Evolutionary conservation across 1,140 invertebrate species (phyloP), one percentile per base, ranked within the genome.

Genomic region (Propsilocerus akamusi): DNA sequence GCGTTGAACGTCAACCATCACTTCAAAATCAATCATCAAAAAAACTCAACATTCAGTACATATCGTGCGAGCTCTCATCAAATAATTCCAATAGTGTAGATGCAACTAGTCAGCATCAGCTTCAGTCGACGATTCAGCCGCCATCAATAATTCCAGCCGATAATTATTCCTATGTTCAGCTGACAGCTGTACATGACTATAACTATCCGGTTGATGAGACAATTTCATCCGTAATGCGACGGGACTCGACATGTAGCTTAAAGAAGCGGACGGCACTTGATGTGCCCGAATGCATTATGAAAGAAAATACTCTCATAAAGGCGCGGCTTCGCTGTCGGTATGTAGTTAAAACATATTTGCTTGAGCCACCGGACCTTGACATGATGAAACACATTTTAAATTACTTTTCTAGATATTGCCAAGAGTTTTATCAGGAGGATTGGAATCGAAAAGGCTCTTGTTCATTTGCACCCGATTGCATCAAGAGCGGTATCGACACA

Each of bases 401-500:
- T 6, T 20, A 20, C 10, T 49, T 20, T 49, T 72, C 57, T 63
- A 75, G 73, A 54, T 76, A 79, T 62, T 83, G 80, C 59, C 78
- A 82, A 61, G 77, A 86, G 63, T 68, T 81, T 55, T 86, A 81
- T 59, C 66, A 73, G 34, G 77, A 83, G 57, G 86, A 88, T 50
- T 78, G 81, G 34, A 94, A 94, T 69, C 69, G 75, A 22, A 71
- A 79, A 22, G 90, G 89, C 17, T 77, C 80, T 24, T 95, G 91
- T 67, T 82, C 91, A 60, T 88, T 81, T 63, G 88, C 87, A 3
- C 90, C 91, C 1, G 90, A 95, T 70, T 77, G 76, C 52, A 78
- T 86, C 56, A 77, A 76, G 53, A 74, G 78, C 20, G 82, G 83
- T 56, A 86, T 95, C 53, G 81, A 91, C 59, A 74, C 72, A 51